phyloP scores from a whole-genome alignment of 2,797 vertebrate genomes.

The Perodicticus potto region DNA sequence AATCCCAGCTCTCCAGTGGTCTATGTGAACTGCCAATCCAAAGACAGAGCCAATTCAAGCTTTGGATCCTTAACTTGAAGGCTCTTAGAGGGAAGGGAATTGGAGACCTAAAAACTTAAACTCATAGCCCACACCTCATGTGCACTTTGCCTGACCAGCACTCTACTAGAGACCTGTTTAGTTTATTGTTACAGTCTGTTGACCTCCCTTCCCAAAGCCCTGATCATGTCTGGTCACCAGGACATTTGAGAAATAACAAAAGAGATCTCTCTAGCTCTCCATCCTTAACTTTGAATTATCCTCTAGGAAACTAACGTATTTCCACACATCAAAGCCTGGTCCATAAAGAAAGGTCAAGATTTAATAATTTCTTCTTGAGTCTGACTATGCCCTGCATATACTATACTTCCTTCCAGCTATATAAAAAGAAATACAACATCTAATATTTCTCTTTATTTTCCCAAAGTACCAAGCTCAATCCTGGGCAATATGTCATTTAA shows the following conservation, averaged over 20 bases:
- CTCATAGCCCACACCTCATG: conserved; percentile 26
- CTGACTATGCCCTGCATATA: not conserved
- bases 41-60: conserved; percentile 72
- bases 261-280: conserved; percentile 21
- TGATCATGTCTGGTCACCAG: conserved; percentile 14
- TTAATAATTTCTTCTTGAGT: conserved; percentile 42
- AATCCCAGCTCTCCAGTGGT: conserved; percentile 75
- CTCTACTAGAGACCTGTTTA: not conserved
- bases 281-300: conserved; percentile 20
- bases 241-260: not conserved
- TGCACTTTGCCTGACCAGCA: conserved; percentile 27
- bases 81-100: conserved; percentile 73
- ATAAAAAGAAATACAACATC: not conserved
- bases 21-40: conserved; percentile 75
- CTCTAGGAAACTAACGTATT: not conserved
- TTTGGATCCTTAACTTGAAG: conserved; percentile 71
- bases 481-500: not conserved
- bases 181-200: conserved; percentile 42
- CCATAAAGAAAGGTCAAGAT: not conserved
- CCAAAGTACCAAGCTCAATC: not conserved
- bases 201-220: not conserved
- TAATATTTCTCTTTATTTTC: not conserved
- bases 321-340: not conserved
- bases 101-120: conserved; percentile 69
- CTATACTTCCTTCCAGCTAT: not conserved